Base-by-base conservation (phyloP, 2,113 vertebrate genomes). In the Psittacula cyanocephala region DNA sequence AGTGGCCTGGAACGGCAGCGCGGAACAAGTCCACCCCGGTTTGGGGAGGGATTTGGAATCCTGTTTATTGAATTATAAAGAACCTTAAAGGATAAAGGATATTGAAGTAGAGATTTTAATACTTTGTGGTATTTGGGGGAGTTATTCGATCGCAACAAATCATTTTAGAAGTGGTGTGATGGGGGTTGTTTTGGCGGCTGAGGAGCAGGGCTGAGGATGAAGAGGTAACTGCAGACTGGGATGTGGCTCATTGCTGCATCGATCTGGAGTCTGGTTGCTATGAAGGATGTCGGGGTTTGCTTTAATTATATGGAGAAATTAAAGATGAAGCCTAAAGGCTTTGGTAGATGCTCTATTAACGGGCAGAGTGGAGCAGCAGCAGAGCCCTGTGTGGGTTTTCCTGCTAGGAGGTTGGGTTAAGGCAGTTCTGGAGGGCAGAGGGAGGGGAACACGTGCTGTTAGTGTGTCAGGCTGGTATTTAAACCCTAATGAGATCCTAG, bases 11-110 rank as follows among this genome's bases (percentile, higher is more conserved):
- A 98, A 98, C 88, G 94, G 97, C 97, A 91, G 97, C 92, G 76
- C 97, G 49, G 96, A 98, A 97, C 96, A 81, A 95, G 97, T 64
- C 91, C 97, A 95, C 97, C 97, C 96, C 70, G 76, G 96, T 95
- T 92, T 89, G 81, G 96, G 96, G 95, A 90, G 95, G 98, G 98
- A 97, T 98, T 97, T 97, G 98, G 93, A 98, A 98, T 98, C 97
- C 98, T 98, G 97, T 98, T 98, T 98, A 98, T 98, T 98, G 98
- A 98, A 98, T 99, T 98, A 98, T 98, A 98, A 99, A 98, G 97
- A 97, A 98, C 97, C 98, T 98, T 98, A 98, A 98, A 98, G 98
- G 98, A 98, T 98, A 97, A 98, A 98, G 97, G 97, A 96, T 97
- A 97, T 96, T 98, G 97, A 98, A 97, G 97, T 81, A 83, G 97